phyloP scores from a whole-genome alignment of 2,888 invertebrate species.

The Drosophila niveifrons region DNA sequence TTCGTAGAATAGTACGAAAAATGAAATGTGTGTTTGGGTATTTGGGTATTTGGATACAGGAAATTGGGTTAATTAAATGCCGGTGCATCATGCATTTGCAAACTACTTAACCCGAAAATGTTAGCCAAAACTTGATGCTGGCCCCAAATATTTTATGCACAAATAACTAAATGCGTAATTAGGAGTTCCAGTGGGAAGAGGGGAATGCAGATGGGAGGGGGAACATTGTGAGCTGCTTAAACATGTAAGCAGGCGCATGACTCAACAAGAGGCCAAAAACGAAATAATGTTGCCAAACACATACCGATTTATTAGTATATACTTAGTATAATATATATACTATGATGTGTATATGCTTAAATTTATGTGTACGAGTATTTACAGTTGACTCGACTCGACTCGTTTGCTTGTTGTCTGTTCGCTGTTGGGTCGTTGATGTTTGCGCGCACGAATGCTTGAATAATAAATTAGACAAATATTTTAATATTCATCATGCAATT shows the following conservation, averaged over 20 bases:
- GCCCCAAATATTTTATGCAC: conserved; percentile 57
- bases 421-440: conserved; percentile 51
- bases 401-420: conserved; percentile 5
- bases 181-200: conserved; percentile 11
- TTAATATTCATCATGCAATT: conserved; percentile 84
- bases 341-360: conserved; percentile 25
- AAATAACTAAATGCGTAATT: conserved; percentile 72
- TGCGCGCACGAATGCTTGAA: conserved; percentile 73
- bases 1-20: neutral
- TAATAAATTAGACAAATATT: conserved; percentile 83
- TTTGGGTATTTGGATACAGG: conserved; percentile 20
- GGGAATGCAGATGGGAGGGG: conserved; percentile 4
- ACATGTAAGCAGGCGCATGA: conserved; percentile 50
- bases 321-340: conserved; percentile 12
- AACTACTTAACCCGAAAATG: conserved; percentile 42
- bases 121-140: conserved; percentile 26
- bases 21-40: conserved; percentile 16
- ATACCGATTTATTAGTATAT: conserved; percentile 12
- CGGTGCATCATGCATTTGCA: conserved; percentile 21
- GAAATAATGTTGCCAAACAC: conserved; percentile 30
- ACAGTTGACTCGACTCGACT: neutral
- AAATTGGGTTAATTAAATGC: conserved; percentile 63
- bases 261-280: conserved; percentile 31
- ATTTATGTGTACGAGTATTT: conserved; percentile 24
- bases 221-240: conserved; percentile 51